Base-by-base conservation (phyloP, 2,797 vertebrate genomes). In the Aeoliscus strigatus region DNA sequence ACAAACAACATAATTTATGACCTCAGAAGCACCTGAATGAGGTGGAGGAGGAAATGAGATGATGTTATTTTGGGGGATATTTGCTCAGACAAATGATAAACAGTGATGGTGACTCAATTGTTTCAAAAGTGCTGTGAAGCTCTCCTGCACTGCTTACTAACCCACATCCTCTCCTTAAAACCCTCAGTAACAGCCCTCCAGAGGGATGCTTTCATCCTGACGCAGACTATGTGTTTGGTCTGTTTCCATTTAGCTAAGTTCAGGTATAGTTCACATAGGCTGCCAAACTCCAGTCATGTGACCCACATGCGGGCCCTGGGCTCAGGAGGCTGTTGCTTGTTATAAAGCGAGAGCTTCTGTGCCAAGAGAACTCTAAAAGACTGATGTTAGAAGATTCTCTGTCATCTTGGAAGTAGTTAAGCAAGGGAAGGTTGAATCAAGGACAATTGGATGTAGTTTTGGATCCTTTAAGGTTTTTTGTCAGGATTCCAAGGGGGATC, bases 171-270 rank as follows among this genome's bases (percentile, higher is more conserved):
- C 58, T 60, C 51, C 57, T 56, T 41, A 60, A 45, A 79, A 56
- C 38, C 60, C 67, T 56, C 61, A 48, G 52, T 58, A 79, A 79
- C 70, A 58, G 65, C 70, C 54, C 77, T 79, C 76, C 42, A 45
- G 75, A 80, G 82, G 49, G 77, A 83, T 82, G 79, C 78, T 79
- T 85, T 84, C 75, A 82, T 82, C 80, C 79, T 85, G 80, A 83
- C 80, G 76, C 76, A 85, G 73, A 73, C 77, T 79, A 26, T 71
- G 57, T 60, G 69, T 81, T 83, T 81, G 80, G 80, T 85, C 80
- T 80, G 81, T 80, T 84, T 86, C 71, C 82, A 83, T 85, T 84
- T 79, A 84, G 70, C 75, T 73, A 70, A 70, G 78, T 86, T 83
- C 81, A 85, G 84, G 83, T 84, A 75, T 78, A 82, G 78, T 81